Percentiles rank a stretch among this genome's conserved stretches.
phyloP scores from a whole-genome alignment of 2,113 vertebrate species.

The Pyxicephalus adspersus region DNA sequence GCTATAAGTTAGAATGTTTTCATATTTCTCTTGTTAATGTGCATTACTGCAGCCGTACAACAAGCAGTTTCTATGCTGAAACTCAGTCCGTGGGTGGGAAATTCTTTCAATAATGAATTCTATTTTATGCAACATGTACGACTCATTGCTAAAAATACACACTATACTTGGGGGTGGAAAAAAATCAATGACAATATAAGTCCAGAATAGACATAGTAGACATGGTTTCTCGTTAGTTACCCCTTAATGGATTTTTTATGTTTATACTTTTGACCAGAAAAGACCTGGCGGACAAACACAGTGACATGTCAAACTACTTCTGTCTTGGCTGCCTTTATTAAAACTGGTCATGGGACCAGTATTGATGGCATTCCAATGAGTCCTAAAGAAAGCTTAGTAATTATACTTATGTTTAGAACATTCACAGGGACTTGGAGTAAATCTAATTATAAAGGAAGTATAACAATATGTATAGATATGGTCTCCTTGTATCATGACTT shows the following conservation, averaged over 20 bases:
- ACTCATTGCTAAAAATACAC: slow-evolving; percentile 64
- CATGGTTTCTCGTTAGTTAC: slow-evolving; percentile 10
- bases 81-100: slow-evolving; percentile 68
- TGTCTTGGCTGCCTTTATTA: slow-evolving; percentile 1
- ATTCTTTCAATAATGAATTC: slow-evolving; percentile 72
- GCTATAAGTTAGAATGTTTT: slow-evolving; percentile 15
- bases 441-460: neutral
- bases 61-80: slow-evolving; percentile 63
- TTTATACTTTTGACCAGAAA: slow-evolving; percentile 19
- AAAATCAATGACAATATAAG: slow-evolving; percentile 31
- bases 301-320: neutral
- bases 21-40: slow-evolving; percentile 3
- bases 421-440: neutral
- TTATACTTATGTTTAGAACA: slow-evolving; percentile 1
- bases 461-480: slow-evolving; percentile 15
- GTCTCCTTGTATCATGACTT: neutral
- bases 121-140: slow-evolving; percentile 74
- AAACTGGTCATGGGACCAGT: neutral
- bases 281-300: neutral
- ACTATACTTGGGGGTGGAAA: slow-evolving; percentile 1
- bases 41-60: slow-evolving; percentile 63
- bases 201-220: slow-evolving; percentile 12
- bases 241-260: slow-evolving; percentile 4
- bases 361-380: neutral
- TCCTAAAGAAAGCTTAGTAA: slow-evolving; percentile 4